Base-by-base conservation (phyloP, 2,888 invertebrate species). In the Orthosia incerta region DNA sequence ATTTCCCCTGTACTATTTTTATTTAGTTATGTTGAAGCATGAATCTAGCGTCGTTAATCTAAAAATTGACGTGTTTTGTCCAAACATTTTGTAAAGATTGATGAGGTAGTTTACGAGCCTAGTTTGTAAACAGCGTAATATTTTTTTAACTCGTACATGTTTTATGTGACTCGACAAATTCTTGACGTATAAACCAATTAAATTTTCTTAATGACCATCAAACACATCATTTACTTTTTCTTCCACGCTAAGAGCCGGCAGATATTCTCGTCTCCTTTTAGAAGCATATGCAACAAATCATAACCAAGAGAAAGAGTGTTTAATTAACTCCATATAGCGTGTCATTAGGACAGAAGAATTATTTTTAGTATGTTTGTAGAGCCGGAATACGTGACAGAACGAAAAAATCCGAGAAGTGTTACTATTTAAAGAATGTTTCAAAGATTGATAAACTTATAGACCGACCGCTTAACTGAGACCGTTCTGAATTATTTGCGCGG, bases 191-290 rank as follows among this genome's bases (percentile, higher is more conserved):
- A 3, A 15, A 12, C 39, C 9, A 45, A 13, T 53, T 20, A 13
- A 20, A 61, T 65, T 79, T 23, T 18, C 5, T 3, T 65, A 55
- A 69, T 64, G n/a, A 53, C 57, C 48, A 79, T 69, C 12, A 74
- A 65, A 62, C 26, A 56, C 46, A 31, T 53, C 68, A 45, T 78
- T 55, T 39, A 56, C n/a, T 62, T 62, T 66, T 56, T 53, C 46
- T 31, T 23, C 26, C 46, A 16, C 46, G 23, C 23, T 18, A 20
- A 20, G 51, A 61, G 46, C 39, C 67, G 62, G 72, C 59, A 57
- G 57, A 72, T 63, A 61, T 73, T 65, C 45, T 65, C 26, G 57
- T 51, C 7, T 5, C 18, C 26, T 18, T 46, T 20, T 31, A 39
- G 0, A 57, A 63, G 15, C 65, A 46, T 18, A 39, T 26, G 59